These are phyloP conservation scores for Mystacornis crossleyi DNA, from an alignment of 2,113 vertebrate species.

Conservation along the genomic window DNA sequence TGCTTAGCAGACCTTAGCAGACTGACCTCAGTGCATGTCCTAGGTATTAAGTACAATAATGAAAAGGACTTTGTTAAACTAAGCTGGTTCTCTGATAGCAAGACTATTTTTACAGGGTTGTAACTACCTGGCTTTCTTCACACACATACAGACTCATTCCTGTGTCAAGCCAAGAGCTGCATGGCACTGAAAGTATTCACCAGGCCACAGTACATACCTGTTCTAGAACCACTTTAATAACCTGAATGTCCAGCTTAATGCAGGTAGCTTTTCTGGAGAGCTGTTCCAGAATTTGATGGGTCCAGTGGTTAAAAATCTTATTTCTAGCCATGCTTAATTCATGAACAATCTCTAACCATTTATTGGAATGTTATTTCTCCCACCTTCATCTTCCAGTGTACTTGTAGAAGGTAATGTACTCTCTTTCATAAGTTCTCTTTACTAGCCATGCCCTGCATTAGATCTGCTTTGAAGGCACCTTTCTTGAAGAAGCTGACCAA, in stretches of 20 bases:
- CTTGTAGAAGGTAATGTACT: background rate
- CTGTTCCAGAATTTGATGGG: background rate
- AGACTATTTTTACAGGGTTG: background rate
- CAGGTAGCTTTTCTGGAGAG: background rate
- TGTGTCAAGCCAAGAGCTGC: background rate
- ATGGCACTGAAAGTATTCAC: background rate
- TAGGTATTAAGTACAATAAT: background rate
- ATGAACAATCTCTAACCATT: background rate
- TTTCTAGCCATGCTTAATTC: background rate
- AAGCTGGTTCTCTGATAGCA: background rate
- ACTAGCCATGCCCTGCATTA: background rate
- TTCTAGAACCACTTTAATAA: background rate
- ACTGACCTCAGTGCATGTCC: background rate
- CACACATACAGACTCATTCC: background rate
- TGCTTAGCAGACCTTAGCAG: background rate
- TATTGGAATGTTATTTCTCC: background rate
- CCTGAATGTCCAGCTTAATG: background rate
- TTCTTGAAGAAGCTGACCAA: background rate
- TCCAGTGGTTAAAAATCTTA: background rate
- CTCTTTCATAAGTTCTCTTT: background rate
- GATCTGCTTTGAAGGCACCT: background rate
- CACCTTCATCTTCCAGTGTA: background rate
- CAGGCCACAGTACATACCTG: background rate
- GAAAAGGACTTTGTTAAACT: background rate
- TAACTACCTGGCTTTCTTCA: background rate